These are phyloP conservation scores for Ceuthmochares aereus DNA, from an alignment of 2,113 vertebrate species.

Conservation along the genomic window DNA sequence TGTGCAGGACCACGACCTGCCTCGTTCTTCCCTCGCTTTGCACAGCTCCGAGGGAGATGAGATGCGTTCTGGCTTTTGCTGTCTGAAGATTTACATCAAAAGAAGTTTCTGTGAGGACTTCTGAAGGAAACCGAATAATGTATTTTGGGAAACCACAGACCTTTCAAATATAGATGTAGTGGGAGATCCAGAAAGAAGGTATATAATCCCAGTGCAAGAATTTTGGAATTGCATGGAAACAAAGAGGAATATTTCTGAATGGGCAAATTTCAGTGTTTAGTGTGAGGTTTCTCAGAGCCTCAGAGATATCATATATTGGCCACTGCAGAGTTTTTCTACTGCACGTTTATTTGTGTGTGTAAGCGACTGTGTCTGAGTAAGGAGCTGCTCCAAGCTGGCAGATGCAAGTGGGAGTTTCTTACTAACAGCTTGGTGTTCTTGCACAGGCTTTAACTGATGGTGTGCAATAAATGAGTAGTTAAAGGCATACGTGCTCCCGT, in stretches of 20 bases:
- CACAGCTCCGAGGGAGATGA: background rate
- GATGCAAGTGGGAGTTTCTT: slow-evolving; percentile 62
- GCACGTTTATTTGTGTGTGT: background rate
- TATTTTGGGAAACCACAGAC: slow-evolving; percentile 10
- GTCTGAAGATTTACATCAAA: background rate
- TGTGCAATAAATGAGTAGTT: slow-evolving; percentile 36
- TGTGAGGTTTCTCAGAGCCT: background rate
- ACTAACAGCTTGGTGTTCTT: slow-evolving; percentile 24
- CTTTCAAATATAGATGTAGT: background rate
- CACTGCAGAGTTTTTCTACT: background rate
- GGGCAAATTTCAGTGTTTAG: background rate
- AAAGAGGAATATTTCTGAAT: background rate
- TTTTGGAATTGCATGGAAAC: background rate
- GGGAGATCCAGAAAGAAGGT: background rate
- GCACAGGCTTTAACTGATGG: slow-evolving; percentile 8
- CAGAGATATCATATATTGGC: background rate
- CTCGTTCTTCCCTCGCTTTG: background rate
- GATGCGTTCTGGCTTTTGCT: background rate
- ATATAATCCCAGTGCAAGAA: background rate
- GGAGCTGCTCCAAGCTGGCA: slow-evolving; percentile 41
- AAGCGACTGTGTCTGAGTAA: background rate
- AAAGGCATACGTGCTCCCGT: background rate
- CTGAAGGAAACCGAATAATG: background rate
- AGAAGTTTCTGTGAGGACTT: background rate
- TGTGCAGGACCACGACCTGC: background rate